Evolutionary conservation across 2,797 vertebrate species (phyloP).

Genomic region (Adrianichthys oophorus): DNA sequence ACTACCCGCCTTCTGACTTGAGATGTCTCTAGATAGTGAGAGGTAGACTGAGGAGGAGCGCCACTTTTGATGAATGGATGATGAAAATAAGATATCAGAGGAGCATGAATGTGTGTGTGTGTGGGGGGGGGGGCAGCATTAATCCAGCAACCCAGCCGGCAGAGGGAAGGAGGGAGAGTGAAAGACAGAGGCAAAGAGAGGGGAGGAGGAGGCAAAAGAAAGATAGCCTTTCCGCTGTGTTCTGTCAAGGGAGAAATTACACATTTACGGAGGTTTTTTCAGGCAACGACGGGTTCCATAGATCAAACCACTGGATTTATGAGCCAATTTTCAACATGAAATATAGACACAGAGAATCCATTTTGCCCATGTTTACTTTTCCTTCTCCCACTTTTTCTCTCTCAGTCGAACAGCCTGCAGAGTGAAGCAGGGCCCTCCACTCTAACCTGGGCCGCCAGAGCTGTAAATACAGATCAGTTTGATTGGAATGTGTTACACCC

Average conservation of each 20-base stretch:
- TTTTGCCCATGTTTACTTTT: conserved; percentile 86
- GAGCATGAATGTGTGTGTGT: conserved; percentile 87
- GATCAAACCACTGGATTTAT: conserved; percentile 95
- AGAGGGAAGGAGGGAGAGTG: conserved; percentile 76
- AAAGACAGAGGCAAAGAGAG: conserved; percentile 42
- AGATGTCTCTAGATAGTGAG: conserved; percentile 44
- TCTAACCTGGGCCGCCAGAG: conserved; percentile 34
- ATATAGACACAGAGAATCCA: conserved; percentile 96
- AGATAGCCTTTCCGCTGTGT: conserved; percentile 93
- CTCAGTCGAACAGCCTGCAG: conserved; percentile 59
- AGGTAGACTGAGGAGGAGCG: conserved; percentile 53
- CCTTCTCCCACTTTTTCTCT: conserved; percentile 52
- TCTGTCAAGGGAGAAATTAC: conserved; percentile 99
- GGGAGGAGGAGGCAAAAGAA: conserved; percentile 85
- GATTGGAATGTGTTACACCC: background rate
- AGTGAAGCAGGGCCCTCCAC: conserved; percentile 29
- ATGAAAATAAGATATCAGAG: conserved; percentile 97
- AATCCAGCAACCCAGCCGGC: conserved; percentile 66
- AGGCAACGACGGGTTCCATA: conserved; percentile 96
- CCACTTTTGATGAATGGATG: conserved; percentile 92
- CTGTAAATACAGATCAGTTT: conserved; percentile 34
- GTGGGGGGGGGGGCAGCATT: conserved; percentile 75
- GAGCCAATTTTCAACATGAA: conserved; percentile 99
- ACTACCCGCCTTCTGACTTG: conserved; percentile 55
- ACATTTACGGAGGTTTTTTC: conserved; percentile 99